Evolutionary conservation across 2,888 invertebrate species (phyloP), one percentile per base, ranked within the genome.

Genomic region (Schizotus pectinicornis): DNA sequence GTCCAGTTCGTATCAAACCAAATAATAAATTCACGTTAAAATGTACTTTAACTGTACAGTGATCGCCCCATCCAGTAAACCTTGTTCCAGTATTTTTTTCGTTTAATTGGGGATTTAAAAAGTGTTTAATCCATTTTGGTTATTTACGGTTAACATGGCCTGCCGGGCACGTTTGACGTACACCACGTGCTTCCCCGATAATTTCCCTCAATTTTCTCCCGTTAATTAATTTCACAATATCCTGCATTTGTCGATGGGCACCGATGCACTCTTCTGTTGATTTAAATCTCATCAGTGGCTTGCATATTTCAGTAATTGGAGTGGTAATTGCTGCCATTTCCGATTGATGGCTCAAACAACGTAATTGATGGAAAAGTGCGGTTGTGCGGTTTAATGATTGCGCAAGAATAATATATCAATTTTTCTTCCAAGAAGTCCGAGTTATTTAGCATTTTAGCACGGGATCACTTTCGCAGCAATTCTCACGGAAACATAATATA

Each of bases 401-500:
- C 22, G 22, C 22, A 22, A 22, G 53, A 45, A 37, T n/a, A 33
- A 47, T 32, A 49, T 50, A 41, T 48, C 36, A 38, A 36, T 49
- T 49, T 56, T 42, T 31, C 14, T 56, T 56, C 56, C 50, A 7
- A 50, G 56, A 56, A 56, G 8, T 34, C 11, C 34, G 37, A 32
- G 50, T 43, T 51, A 45, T 51, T 56, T 51, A 51, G 56, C 50
- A 50, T 56, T 56, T 50, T 45, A 50, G 50, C 56, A 45, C 43
- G 45, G 49, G 56, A 56, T 56, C 56, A 56, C 50, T 56, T 50
- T 50, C 50, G 38, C 45, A 45, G 56, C 56, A 50, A 51, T 56
- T 56, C 56, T 56, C 56, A 56, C 46, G 56, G 56, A 56, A 56
- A 56, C 45, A 56, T 56, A 56, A 56, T 56, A 56, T 56, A 30